These are phyloP conservation scores for Eulemur rubriventer DNA, from an alignment of 2,797 vertebrate species.

Conservation along the genomic window DNA sequence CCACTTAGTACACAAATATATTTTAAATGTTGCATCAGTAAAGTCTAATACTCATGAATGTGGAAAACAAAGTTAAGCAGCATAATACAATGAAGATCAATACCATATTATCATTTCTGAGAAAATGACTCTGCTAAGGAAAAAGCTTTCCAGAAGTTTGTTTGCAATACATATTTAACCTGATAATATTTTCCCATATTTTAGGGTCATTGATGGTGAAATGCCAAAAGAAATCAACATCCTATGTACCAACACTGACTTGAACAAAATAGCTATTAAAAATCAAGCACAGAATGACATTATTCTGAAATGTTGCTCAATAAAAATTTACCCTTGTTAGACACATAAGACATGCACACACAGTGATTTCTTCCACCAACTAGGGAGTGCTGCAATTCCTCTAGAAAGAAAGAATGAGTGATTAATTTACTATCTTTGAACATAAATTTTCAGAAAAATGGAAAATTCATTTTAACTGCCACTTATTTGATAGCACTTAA, in stretches of 20 bases:
- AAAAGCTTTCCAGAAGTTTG: slow-evolving; percentile 24
- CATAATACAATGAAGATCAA: slow-evolving; percentile 36
- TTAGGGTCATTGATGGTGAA: background rate
- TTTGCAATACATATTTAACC: background rate
- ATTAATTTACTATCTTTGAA: background rate
- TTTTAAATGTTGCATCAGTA: background rate
- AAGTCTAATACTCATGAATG: background rate
- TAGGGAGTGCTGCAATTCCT: background rate
- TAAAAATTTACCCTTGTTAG: background rate
- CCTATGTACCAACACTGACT: background rate
- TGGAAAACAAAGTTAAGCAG: background rate
- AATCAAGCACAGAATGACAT: background rate
- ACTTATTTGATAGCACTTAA: background rate
- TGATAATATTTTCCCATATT: background rate
- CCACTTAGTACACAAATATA: background rate
- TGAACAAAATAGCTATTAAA: background rate
- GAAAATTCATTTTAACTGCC: background rate
- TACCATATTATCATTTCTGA: slow-evolving; percentile 45
- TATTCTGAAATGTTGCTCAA: background rate
- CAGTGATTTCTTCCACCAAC: background rate
- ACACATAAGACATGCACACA: background rate
- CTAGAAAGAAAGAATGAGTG: background rate
- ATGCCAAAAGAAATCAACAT: background rate
- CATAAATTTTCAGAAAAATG: background rate
- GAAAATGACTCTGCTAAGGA: background rate